phyloP scores from a whole-genome alignment of 2,797 vertebrate genomes.

The Clarias platycephalus region DNA sequence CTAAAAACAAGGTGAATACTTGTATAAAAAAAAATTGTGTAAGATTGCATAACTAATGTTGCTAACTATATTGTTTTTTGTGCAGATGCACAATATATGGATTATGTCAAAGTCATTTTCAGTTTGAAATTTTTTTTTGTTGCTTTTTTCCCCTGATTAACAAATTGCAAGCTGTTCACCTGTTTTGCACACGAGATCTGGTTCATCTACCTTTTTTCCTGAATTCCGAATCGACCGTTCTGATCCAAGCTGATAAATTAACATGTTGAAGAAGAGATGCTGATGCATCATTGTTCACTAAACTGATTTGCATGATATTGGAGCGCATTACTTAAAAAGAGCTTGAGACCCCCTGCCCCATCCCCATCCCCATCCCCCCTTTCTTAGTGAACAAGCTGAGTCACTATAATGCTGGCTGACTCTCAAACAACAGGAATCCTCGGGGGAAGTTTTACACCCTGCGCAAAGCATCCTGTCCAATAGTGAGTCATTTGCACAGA shows the following conservation, averaged over 20 bases:
- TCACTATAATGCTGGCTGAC: neutral
- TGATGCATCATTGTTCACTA: neutral
- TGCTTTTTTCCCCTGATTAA: neutral
- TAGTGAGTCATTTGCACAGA: neutral
- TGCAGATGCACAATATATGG: neutral
- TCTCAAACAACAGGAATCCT: neutral
- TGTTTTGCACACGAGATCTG: neutral
- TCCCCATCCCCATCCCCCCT: no score
- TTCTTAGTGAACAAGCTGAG: neutral
- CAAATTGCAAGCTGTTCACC: neutral
- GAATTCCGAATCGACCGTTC: neutral
- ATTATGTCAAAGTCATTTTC: neutral
- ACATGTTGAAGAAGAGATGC: neutral
- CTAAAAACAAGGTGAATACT: neutral
- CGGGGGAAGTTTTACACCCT: neutral
- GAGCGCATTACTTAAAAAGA: neutral
- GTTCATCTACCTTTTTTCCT: neutral
- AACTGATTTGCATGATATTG: neutral
- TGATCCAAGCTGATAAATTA: neutral
- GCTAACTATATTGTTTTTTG: neutral
- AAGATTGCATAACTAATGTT: neutral
- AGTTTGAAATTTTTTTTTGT: neutral
- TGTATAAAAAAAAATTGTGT: neutral
- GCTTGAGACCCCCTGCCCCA: neutral
- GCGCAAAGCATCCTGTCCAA: neutral